Percentiles rank a stretch among this genome's conserved stretches.
Evolutionary conservation across 2,113 vertebrate genomes (phyloP).

Genomic region (Glaucomys volans): DNA sequence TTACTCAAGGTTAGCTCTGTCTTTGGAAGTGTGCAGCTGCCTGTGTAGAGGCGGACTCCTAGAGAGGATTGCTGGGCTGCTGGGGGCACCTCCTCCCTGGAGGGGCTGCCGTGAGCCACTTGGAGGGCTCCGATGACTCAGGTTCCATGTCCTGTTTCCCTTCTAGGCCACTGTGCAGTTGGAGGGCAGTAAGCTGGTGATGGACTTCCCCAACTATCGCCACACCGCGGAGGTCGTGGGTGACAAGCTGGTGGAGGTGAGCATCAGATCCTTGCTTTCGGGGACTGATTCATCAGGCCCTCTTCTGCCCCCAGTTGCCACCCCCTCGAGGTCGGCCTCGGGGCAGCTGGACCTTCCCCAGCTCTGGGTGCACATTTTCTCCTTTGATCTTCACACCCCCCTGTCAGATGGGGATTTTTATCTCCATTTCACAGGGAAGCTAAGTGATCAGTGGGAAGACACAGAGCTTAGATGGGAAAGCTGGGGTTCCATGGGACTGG

Average conservation of each 20-base stretch:
- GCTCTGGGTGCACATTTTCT: neutral
- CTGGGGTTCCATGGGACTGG: accelerated
- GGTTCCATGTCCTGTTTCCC: neutral
- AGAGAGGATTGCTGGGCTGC: neutral
- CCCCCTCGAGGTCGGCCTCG: neutral
- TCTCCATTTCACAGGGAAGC: neutral
- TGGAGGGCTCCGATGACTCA: neutral
- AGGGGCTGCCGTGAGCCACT: no score
- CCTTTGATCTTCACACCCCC: neutral
- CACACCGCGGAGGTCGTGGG: constrained; percentile 90
- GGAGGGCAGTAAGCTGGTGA: constrained; percentile 88
- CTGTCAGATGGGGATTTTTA: neutral
- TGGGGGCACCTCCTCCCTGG: neutral
- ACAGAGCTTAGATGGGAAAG: neutral
- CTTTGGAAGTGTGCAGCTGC: neutral
- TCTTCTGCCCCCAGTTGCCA: neutral
- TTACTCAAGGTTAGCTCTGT: accelerated
- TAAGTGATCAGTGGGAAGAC: neutral
- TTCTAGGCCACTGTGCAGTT: constrained; percentile 88
- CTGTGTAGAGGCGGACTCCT: neutral
- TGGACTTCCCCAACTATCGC: constrained; percentile 90
- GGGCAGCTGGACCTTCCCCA: neutral
- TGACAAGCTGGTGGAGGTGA: constrained; percentile 93
- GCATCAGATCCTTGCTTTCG: constrained; percentile 27
- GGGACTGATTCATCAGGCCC: neutral